Base-by-base conservation (phyloP, 2,113 vertebrate species). In the Myocastor coypus region DNA sequence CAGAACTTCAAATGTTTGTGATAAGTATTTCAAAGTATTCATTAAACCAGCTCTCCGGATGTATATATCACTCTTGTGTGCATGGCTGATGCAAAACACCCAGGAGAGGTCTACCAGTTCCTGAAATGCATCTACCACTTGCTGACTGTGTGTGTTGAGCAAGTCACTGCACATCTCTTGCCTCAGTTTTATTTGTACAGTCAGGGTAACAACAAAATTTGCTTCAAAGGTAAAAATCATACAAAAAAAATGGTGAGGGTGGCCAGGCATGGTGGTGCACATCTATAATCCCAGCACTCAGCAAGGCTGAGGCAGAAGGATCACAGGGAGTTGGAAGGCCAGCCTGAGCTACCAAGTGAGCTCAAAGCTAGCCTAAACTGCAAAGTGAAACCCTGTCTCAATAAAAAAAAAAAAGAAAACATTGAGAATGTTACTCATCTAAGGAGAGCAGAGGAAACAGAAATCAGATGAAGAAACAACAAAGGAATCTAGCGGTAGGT, bases 41-140 rank as follows among this genome's bases (percentile, higher is more conserved):
- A 91, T 89, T 97, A 94, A 97, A 69, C 30, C 50, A 84, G 28
- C 73, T 55, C 14, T 64, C 30, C 30, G 5, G 40, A 66, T 68
- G 42, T 59, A 92, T 28, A 50, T 4, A 92, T 37, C 32, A 64
- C 40, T 90, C 40, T 46, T 73, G 46, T 13, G 59, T 87, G 50
- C 50, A 87, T 6, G 20, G 59, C 3, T 82, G 16, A 89, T n/a
- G 13, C 81, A 83, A 94, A 95, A 84, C 32, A 68, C 32, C 84
- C 6, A 40, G 8, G 22, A 84, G 22, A 63, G 34, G 75, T 28
- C 3, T 34, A 87, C 0, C 0, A 0, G 83, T 34, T 90, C 28
- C 57, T 46, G 32, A 95, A 84, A 90, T 78, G 16, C n/a, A 57
- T 61, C n/a, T n/a, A n/a, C n/a, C 50, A 81, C 14, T 42, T 75